phyloP scores from a whole-genome alignment of 2,113 vertebrate genomes.

The Menidia beryllina region DNA sequence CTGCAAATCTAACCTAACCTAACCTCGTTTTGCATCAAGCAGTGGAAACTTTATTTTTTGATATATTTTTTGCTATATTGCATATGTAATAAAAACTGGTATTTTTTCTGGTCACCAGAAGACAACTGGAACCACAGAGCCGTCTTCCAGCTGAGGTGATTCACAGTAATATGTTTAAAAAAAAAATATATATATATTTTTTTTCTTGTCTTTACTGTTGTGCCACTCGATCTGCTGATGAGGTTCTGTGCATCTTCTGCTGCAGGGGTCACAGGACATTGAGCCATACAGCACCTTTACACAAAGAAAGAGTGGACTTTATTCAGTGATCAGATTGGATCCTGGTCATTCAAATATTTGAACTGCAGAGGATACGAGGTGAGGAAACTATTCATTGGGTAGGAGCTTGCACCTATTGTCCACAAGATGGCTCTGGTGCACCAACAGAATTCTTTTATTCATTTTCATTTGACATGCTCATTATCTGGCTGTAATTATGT shows the following conservation, averaged over 20 bases:
- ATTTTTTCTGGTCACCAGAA: slow-evolving; percentile 3
- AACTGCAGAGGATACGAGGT: not conserved
- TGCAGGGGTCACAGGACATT: not conserved
- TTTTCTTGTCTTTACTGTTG: not conserved
- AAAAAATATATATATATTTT: too few species aligned
- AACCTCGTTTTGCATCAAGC: too few species aligned
- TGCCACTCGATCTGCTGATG: rapidly evolving
- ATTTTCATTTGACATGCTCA: too few species aligned
- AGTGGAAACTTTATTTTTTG: too few species aligned
- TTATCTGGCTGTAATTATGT: too few species aligned
- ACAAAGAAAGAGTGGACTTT: not conserved
- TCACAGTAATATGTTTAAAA: not conserved
- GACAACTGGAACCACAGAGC: not conserved
- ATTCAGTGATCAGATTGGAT: not conserved
- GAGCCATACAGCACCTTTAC: slow-evolving; percentile 32
- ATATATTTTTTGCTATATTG: not conserved
- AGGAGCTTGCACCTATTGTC: not conserved
- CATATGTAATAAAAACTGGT: not conserved
- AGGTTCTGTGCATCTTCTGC: not conserved
- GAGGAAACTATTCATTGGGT: rapidly evolving
- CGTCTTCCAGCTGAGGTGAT: not conserved
- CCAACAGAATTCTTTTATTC: rapidly evolving
- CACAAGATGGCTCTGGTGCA: not conserved
- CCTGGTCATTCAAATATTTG: not conserved
- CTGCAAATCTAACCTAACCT: too few species aligned